Evolutionary conservation across 2,888 invertebrate genomes (phyloP), one percentile per base, ranked within the genome.

Genomic region (Cepaea hortensis): DNA sequence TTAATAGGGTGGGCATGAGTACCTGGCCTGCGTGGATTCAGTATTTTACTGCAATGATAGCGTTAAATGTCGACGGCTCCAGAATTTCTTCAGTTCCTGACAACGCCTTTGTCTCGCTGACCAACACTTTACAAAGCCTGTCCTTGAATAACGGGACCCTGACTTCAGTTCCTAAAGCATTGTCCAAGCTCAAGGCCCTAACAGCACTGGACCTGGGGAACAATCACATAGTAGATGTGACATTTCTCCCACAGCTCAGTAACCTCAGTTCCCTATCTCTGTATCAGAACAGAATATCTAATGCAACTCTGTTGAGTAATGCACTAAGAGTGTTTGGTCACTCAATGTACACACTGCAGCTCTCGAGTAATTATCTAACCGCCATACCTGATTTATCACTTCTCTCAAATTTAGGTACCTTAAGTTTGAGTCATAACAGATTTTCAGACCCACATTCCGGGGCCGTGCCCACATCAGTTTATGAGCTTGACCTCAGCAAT

Each of bases 11-110:
- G 4, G 48, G 50, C 20, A 9, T 81, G 13, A 72, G 50, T n/a
- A 3, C 70, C 2, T 81, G 81, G 81, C 81, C 81, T n/a, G 48
- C 70, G 7, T 81, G 81, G 81, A 70, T 72, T 5, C 46, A 70
- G n/a, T 70, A 13, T 7, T 70, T 81, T 18, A 35, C 80, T 15
- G 7, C n/a, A 3, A 9, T 80, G 18, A 62, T 18, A 3, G 18
- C 6, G 15, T 62, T 80, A 35, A 35, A 50, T 18, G 1, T 80
- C 5, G 7, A 20, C 6, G 61, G 35, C 3, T 13, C 7, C 6
- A 6, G 1, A 11, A 23, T 80, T 62, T 62, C 61, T 7, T 13
- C 13, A 23, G 62, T 80, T 11, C 80, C 80, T 0, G 80, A 80
- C 20, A 23, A 80, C 35, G 80, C 80, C 7, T 65, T 80, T 15